These are phyloP conservation scores for Kradibia gibbosae DNA, from an alignment of 1,140 invertebrate genomes.

Conservation along the genomic window DNA sequence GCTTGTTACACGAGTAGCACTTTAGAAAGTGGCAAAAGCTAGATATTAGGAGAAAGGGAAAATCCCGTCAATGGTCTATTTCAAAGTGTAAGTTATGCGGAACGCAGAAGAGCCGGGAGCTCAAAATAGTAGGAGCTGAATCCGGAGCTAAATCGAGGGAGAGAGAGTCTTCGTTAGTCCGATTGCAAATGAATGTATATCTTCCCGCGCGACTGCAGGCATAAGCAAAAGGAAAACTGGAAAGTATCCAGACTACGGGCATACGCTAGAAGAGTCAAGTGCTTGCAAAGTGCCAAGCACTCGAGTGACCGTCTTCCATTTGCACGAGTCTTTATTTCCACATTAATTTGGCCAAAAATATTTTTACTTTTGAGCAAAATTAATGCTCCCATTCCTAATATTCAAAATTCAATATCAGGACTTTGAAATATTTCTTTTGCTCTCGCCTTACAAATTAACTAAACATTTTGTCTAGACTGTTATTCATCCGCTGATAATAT, in stretches of 20 bases:
- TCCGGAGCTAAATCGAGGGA: slow-evolving; percentile 6
- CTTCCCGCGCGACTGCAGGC: not conserved
- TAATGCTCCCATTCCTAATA: no score
- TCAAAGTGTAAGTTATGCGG: slow-evolving; percentile 32
- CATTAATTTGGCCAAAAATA: no score
- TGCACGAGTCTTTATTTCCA: not conserved
- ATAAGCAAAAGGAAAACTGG: slow-evolving; percentile 28
- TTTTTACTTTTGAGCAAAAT: no score
- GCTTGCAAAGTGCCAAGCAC: not conserved
- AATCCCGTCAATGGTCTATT: slow-evolving; percentile 35
- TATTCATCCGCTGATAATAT: not conserved
- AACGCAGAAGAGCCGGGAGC: slow-evolving; percentile 33
- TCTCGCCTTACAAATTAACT: not conserved
- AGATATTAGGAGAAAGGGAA: not conserved
- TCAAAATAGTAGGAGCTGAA: slow-evolving; percentile 12
- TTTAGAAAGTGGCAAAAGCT: not conserved
- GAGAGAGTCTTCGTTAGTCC: not conserved
- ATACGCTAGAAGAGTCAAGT: slow-evolving; percentile 21
- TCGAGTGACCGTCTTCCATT: not conserved
- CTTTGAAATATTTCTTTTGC: not conserved
- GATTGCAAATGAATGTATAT: slow-evolving; percentile 13
- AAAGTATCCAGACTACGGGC: slow-evolving; percentile 28
- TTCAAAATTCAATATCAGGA: no score
- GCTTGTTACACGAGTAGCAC: not conserved
- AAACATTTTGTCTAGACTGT: not conserved